Conservation (phyloP, 2,113 vertebrate genomes). For the Conger conger region DNA sequence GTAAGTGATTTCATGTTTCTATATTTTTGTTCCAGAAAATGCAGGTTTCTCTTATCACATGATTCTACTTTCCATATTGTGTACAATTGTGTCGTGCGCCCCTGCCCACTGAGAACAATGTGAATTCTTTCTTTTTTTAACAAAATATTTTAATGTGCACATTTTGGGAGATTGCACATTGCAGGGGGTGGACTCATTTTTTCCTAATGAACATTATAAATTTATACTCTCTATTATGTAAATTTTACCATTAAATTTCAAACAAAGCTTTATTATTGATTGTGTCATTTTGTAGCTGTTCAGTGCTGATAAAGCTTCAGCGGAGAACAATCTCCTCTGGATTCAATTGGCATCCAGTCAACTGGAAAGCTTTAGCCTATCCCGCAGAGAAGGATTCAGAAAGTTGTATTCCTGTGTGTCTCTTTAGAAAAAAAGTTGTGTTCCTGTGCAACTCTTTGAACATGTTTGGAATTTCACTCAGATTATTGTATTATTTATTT, state of each 20-base stretch:
- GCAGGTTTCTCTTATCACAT: not conserved
- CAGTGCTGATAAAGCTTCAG: slow-evolving; percentile 59
- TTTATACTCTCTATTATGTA: slow-evolving; percentile 41
- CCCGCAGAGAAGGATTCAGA: slow-evolving; percentile 34
- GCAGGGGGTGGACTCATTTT: not conserved
- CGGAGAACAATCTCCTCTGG: slow-evolving; percentile 52
- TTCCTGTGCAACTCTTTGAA: slow-evolving; percentile 19
- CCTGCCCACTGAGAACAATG: not conserved
- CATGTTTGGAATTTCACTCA: not conserved
- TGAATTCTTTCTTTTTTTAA: not conserved
- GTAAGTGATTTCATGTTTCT: not conserved
- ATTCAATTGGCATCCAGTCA: slow-evolving; percentile 54
- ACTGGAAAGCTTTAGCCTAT: slow-evolving; percentile 34
- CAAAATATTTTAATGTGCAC: not conserved
- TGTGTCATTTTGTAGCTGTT: slow-evolving; percentile 59
- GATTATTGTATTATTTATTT: not conserved
- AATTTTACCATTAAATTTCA: slow-evolving; percentile 43
- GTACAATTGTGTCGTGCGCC: not conserved
- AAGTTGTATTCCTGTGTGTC: slow-evolving; percentile 27
- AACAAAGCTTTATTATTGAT: slow-evolving; percentile 49
- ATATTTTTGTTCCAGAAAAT: not conserved
- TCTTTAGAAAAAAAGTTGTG: not conserved
- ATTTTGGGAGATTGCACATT: not conserved
- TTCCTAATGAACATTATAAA: not conserved
- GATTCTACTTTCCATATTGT: not conserved